Conservation (phyloP, 2,888 invertebrate genomes). For the Nephrocerus scutellatus region DNA sequence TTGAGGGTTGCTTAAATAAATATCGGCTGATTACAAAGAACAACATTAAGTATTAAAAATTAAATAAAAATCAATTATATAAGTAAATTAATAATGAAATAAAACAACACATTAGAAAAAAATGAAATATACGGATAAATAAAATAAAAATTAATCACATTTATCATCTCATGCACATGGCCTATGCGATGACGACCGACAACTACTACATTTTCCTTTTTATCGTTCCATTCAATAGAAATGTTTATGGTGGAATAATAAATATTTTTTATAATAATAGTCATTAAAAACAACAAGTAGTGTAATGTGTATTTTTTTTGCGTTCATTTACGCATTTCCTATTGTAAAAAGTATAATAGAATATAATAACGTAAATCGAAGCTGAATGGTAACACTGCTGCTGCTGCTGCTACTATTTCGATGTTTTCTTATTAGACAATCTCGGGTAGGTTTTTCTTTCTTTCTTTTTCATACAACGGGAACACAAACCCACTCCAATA, state of each 20-base stretch:
- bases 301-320: conserved; percentile 4
- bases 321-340: conserved; percentile 6
- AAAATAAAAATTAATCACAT: conserved; percentile 16
- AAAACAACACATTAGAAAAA: conserved; percentile 8
- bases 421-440: too few relatives aligned
- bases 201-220: conserved; percentile 6
- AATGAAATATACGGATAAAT: not conserved
- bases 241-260: too few relatives aligned
- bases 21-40: conserved; percentile 1
- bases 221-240: too few relatives aligned
- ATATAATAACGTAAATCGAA: too few relatives aligned
- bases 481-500: conserved; percentile 43
- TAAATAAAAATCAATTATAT: conserved; percentile 4
- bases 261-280: too few relatives aligned
- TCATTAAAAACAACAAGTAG: too few relatives aligned
- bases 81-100: too few relatives aligned
- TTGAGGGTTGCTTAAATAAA: too few relatives aligned
- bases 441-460: not conserved
- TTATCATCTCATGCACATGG: conserved; percentile 2
- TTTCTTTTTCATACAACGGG: conserved; percentile 33
- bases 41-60: not conserved
- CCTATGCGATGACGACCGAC: too few relatives aligned
- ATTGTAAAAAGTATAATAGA: not conserved
- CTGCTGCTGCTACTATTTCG: too few relatives aligned
- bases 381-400: too few relatives aligned